Conservation (phyloP, 2,113 vertebrate genomes). For the Platichthys stellatus region DNA sequence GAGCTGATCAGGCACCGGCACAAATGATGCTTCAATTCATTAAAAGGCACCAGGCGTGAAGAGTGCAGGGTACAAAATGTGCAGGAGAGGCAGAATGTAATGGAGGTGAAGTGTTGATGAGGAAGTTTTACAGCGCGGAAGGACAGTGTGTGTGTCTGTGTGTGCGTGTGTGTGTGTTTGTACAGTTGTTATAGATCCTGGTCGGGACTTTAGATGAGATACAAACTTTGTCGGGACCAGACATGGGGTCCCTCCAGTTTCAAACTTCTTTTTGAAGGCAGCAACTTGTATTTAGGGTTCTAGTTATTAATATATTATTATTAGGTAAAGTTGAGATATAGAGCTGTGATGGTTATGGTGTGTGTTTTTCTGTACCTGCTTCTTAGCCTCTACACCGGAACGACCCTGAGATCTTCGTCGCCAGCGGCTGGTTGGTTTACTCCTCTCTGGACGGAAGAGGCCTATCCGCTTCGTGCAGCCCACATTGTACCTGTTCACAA, state of each 20-base stretch:
- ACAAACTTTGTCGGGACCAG: no score
- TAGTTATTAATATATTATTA: no score
- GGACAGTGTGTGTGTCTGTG: no score
- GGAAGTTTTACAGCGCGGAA: background rate
- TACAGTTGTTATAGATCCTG: no score
- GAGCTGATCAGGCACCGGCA: constrained; percentile 20
- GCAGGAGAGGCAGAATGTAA: constrained; percentile 40
- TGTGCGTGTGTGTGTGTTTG: no score
- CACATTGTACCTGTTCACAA: constrained; percentile 90
- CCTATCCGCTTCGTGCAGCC: constrained; percentile 95
- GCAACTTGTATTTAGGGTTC: no score
- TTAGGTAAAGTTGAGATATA: background rate
- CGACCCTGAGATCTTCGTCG: constrained; percentile 85
- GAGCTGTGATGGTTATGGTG: background rate
- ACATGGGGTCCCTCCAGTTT: no score
- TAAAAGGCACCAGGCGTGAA: constrained; percentile 43
- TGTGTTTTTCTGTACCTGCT: constrained; percentile 82
- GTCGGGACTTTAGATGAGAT: no score
- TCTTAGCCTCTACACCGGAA: constrained; percentile 87
- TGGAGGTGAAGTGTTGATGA: constrained; percentile 10
- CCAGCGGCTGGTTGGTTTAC: constrained; percentile 84
- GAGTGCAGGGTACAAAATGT: constrained; percentile 31
- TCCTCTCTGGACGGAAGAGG: constrained; percentile 91
- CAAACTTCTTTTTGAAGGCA: no score
- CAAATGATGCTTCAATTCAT: constrained; percentile 33